Percentiles rank a stretch among this genome's conserved stretches.
phyloP scores from a whole-genome alignment of 2,888 invertebrate genomes.

The Chirona hameri region DNA sequence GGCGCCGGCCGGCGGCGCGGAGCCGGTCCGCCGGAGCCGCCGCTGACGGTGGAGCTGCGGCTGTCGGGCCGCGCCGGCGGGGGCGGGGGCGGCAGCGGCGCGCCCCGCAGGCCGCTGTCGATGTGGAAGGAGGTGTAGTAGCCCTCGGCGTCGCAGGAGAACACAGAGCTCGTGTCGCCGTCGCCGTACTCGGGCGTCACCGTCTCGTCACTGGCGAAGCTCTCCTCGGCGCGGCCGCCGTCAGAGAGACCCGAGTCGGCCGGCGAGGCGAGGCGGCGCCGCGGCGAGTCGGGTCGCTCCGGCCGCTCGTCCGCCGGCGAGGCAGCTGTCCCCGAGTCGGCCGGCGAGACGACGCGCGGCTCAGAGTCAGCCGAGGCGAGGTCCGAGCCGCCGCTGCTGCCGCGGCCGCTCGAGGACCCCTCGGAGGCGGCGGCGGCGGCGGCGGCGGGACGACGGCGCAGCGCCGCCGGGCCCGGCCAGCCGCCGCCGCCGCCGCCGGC shows the following conservation, averaged over 20 bases:
- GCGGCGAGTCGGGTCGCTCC: conserved; percentile 29
- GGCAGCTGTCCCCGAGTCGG: conserved; percentile 4
- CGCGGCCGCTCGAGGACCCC: neutral
- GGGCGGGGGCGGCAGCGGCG: too few species aligned
- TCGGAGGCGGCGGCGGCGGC: neutral
- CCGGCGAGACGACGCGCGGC: conserved; percentile 22
- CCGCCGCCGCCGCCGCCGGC: neutral
- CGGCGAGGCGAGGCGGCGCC: conserved; percentile 23
- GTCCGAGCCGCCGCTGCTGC: conserved; percentile 55
- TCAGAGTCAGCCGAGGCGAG: conserved; percentile 79
- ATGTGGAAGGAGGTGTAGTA: conserved; percentile 97
- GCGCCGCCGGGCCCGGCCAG: neutral
- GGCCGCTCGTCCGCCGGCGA: conserved; percentile 28
- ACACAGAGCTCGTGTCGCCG: conserved; percentile 82
- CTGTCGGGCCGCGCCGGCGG: conserved; percentile 62
- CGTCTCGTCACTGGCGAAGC: conserved; percentile 32
- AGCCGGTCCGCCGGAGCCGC: conserved; percentile 60
- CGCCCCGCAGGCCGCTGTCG: conserved; percentile 74
- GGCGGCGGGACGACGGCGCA: neutral
- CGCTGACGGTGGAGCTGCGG: conserved; percentile 77
- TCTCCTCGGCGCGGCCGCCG: neutral
- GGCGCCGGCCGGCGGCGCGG: conserved; percentile 45
- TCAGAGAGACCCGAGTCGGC: conserved; percentile 30
- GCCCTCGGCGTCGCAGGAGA: conserved; percentile 94
- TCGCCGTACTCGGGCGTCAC: conserved; percentile 49